Conservation (phyloP, 2,113 vertebrate genomes). For the Chrysochloris asiatica region DNA sequence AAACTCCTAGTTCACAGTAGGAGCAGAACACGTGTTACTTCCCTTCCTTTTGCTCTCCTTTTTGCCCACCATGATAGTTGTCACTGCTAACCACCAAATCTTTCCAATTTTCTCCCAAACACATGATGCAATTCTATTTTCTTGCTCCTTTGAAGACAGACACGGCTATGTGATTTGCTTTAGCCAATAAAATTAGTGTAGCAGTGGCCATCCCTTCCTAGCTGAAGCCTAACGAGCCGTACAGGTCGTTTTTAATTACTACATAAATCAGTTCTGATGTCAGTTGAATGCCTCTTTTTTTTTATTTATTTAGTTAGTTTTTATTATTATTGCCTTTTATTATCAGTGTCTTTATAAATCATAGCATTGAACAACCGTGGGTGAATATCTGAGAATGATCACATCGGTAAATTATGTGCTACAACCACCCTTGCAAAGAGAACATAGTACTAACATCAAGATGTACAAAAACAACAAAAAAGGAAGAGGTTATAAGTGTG, state of each 20-base stretch:
- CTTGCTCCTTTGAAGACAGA: background rate
- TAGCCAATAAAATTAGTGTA: conserved; percentile 15
- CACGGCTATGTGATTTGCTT: background rate
- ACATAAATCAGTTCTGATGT: background rate
- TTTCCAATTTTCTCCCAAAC: background rate
- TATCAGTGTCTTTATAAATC: background rate
- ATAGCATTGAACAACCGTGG: background rate
- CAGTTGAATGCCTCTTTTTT: background rate
- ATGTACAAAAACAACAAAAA: background rate
- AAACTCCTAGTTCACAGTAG: background rate
- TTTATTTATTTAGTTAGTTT: background rate
- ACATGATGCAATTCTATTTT: background rate
- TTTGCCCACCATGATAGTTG: background rate
- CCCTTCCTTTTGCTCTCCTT: background rate
- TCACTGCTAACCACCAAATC: background rate
- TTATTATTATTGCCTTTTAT: background rate
- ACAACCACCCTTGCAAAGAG: no score
- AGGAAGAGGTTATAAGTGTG: background rate
- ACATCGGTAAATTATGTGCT: background rate
- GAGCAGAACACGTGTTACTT: background rate
- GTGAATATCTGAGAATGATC: background rate
- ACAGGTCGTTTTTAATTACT: background rate
- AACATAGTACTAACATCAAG: background rate
- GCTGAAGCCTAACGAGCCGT: conserved; percentile 21
- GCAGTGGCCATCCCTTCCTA: background rate